A percentile compares a stretch with the other conserved stretches of the same genome.
Conservation (phyloP, 2,113 vertebrate species). For the Ellobius talpinus region DNA sequence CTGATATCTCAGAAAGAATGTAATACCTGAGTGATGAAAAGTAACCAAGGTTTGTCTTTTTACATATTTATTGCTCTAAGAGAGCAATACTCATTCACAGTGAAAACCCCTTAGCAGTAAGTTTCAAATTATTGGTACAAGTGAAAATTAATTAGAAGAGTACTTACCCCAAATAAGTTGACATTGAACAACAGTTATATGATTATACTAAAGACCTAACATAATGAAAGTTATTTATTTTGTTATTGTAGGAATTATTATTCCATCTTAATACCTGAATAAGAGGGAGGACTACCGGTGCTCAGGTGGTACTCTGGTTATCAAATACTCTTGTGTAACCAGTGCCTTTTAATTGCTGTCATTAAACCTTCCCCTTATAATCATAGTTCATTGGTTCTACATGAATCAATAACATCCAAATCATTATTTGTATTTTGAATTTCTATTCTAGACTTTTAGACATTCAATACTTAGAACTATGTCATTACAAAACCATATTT, state of each 20-base stretch:
- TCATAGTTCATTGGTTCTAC: neutral
- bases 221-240: neutral
- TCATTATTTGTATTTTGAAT: no score
- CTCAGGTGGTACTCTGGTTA: neutral
- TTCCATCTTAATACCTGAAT: neutral
- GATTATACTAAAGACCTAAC: neutral
- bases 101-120: neutral
- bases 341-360: neutral
- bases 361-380: neutral
- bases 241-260: neutral
- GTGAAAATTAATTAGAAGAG: neutral
- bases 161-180: neutral
- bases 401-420: neutral
- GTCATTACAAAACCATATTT: neutral
- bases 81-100: neutral
- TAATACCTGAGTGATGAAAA: neutral
- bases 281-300: neutral
- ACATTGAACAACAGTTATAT: neutral
- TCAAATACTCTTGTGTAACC: neutral
- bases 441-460: neutral
- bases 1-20: neutral
- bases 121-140: neutral
- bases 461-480: neutral
- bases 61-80: neutral
- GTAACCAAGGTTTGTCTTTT: neutral